These are phyloP conservation scores for Smutsia temminckii DNA, from an alignment of 2,797 vertebrate genomes.

Conservation along the genomic window DNA sequence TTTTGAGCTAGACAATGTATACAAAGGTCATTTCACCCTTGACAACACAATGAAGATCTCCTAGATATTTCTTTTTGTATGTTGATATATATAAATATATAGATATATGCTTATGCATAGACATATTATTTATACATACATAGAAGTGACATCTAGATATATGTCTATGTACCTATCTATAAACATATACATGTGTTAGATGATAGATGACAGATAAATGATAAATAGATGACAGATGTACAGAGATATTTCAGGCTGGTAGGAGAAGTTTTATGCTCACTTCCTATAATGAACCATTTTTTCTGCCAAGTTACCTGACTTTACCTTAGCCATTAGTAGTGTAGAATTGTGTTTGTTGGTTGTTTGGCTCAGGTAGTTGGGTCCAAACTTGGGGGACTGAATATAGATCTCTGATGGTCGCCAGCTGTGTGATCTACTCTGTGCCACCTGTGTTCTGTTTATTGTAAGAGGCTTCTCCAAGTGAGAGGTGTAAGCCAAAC, in stretches of 20 bases:
- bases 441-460: background rate
- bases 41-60: background rate
- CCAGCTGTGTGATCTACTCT: background rate
- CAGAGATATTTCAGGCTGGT: background rate
- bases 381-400: background rate
- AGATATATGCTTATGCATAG: too few species aligned
- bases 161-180: background rate
- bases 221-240: background rate
- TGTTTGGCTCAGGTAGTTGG: background rate
- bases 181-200: background rate
- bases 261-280: background rate
- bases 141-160: background rate
- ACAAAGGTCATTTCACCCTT: background rate
- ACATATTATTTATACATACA: background rate
- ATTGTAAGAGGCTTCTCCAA: background rate
- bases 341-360: background rate
- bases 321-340: background rate
- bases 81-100: background rate
- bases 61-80: background rate
- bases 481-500: background rate
- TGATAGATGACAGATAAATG: background rate
- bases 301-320: background rate
- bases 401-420: background rate
- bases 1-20: background rate
- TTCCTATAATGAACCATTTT: background rate